These are phyloP conservation scores for Epinotia nisella DNA, from an alignment of 2,888 invertebrate species.

Conservation along the genomic window DNA sequence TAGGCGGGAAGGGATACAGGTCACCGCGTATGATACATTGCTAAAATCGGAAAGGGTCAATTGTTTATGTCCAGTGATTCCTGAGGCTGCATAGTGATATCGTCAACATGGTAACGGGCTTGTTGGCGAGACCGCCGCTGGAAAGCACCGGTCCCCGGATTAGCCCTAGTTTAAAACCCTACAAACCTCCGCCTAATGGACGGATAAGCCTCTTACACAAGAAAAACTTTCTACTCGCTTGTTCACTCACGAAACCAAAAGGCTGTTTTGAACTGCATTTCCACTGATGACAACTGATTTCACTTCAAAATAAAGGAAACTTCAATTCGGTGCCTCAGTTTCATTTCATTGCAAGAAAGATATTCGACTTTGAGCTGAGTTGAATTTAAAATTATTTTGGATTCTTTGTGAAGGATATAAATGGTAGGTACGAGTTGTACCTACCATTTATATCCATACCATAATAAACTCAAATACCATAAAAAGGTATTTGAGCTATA, in stretches of 20 bases:
- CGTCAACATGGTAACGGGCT: not conserved
- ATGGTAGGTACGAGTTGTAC: slow-evolving; percentile 4
- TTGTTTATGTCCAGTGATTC: not conserved
- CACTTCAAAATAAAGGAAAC: slow-evolving; percentile 20
- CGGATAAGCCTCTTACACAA: slow-evolving; percentile 22
- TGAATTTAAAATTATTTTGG: slow-evolving; percentile 36
- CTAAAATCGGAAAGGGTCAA: not conserved
- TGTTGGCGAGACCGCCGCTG: slow-evolving; percentile 4
- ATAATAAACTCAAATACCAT: too few species aligned
- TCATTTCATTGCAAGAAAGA: slow-evolving; percentile 36
- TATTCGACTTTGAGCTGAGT: slow-evolving; percentile 34
- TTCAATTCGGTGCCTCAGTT: slow-evolving; percentile 25
- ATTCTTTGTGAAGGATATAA: slow-evolving; percentile 31
- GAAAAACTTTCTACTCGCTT: slow-evolving; percentile 25
- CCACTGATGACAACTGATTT: slow-evolving; percentile 16
- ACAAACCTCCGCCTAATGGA: slow-evolving; percentile 34
- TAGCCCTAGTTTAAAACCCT: slow-evolving; percentile 23
- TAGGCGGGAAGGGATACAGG: too few species aligned
- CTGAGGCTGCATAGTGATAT: not conserved
- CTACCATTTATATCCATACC: too few species aligned
- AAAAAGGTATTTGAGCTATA: too few species aligned
- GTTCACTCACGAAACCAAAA: slow-evolving; percentile 19
- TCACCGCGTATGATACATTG: not conserved
- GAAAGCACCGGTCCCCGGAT: slow-evolving; percentile 3
- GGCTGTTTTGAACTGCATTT: slow-evolving; percentile 17